A percentile compares a stretch with the other conserved stretches of the same genome.
phyloP scores from a whole-genome alignment of 2,113 vertebrate genomes.

The Oenanthe melanoleuca region DNA sequence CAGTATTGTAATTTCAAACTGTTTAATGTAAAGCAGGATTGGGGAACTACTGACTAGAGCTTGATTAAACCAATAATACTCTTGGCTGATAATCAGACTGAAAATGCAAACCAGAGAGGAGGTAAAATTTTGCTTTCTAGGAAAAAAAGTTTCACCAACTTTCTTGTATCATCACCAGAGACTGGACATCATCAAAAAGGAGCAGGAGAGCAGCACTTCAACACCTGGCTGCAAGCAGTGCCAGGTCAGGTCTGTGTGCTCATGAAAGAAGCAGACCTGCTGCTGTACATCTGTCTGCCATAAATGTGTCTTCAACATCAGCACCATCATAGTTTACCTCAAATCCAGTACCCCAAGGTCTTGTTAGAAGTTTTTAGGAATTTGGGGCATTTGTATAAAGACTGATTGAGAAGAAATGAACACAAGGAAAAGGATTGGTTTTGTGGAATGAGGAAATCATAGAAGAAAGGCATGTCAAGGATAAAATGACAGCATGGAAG shows the following conservation, averaged over 20 bases:
- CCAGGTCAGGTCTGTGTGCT: neutral
- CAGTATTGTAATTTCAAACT: neutral
- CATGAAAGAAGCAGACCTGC: neutral
- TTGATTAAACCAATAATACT: neutral
- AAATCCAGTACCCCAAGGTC: neutral
- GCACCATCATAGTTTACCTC: neutral
- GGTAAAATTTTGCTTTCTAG: neutral
- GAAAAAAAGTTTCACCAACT: neutral
- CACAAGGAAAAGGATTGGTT: neutral
- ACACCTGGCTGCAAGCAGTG: neutral
- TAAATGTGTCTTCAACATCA: neutral
- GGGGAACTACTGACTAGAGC: neutral
- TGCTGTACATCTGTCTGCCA: neutral
- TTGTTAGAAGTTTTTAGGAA: neutral
- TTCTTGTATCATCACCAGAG: neutral
- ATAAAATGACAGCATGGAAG: neutral
- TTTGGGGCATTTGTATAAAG: fast-evolving
- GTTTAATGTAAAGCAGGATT: neutral
- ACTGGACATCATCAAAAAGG: neutral
- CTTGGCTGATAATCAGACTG: neutral
- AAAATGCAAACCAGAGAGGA: neutral
- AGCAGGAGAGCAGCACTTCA: neutral
- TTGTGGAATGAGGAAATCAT: fast-evolving
- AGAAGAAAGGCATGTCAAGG: neutral
- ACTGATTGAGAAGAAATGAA: neutral